phyloP scores from a whole-genome alignment of 1,140 invertebrate species.

The Meteorus sp. region DNA sequence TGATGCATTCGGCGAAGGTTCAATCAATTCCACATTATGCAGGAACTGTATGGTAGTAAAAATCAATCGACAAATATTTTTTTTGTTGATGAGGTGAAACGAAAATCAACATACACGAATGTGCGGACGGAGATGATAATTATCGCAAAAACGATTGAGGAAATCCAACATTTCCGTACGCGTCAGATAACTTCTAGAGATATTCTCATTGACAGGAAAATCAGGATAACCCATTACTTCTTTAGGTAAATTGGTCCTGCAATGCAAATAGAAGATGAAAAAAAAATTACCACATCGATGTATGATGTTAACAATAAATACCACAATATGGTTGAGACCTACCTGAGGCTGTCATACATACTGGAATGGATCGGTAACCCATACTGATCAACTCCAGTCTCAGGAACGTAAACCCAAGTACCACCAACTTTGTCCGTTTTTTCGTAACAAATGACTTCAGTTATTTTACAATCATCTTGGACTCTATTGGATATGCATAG shows the following conservation, averaged over 20 bases:
- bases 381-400: constrained; percentile 70
- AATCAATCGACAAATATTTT: constrained; percentile 12
- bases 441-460: constrained; percentile 50
- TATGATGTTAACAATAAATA: neutral
- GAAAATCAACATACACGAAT: constrained; percentile 67
- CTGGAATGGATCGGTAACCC: constrained; percentile 83
- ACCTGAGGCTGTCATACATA: constrained; percentile 85
- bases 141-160: constrained; percentile 75
- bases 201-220: constrained; percentile 68
- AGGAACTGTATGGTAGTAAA: constrained; percentile 61
- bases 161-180: constrained; percentile 81
- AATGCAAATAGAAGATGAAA: constrained; percentile 22
- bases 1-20: constrained; percentile 45
- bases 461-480: constrained; percentile 13
- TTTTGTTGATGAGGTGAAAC: neutral
- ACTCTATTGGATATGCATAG: constrained; percentile 23
- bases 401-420: constrained; percentile 82
- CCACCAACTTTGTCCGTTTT: constrained; percentile 79
- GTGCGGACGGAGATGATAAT: constrained; percentile 68
- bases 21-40: constrained; percentile 65
- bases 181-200: constrained; percentile 74
- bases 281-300: no score
- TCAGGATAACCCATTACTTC: constrained; percentile 79
- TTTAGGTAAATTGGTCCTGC: constrained; percentile 82
- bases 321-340: constrained; percentile 28